Evolutionary conservation across 2,888 invertebrate species (phyloP), one percentile per base, ranked within the genome.

Genomic region (Caenorhabditis doughertyi): DNA sequence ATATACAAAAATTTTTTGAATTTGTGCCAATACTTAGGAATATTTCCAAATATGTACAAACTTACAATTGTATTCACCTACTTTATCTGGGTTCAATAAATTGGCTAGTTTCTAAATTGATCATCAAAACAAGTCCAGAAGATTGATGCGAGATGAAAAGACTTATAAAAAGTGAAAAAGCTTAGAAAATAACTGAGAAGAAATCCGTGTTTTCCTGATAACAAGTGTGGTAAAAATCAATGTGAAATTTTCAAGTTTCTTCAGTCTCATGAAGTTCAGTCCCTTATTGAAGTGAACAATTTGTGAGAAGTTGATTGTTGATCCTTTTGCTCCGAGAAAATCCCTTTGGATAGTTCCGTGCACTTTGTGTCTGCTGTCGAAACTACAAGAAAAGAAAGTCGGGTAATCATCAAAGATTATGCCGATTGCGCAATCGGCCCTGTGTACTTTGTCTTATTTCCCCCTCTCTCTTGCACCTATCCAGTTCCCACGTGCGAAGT

Each of bases 371-470:
- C 13, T 21, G 47, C 47, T 23, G 47, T n/a, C 47, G 32, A 32
- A 64, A 32, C 64, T 64, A 64, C 64, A 64, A 42, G 42, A 23
- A 13, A 29, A 29, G 27, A n/a, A 42, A 11, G 18, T 44, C 56
- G 58, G 58, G 60, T 62, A 32, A 62, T 70, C 79, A 79, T 79
- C 79, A 79, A 79, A 79, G 79, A 79, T 79, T 70, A 77, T 56
- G 64, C 25, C 25, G 25, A 53, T 65, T 65, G 74, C 74, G 65
- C 64, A 65, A 74, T 65, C 65, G 47, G n/a, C 8, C 55, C 35
- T 74, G 74, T 74, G 65, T 74, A 74, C 74, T 49, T 65, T 74
- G 44, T 47, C 44, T 47, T 47, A 42, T 42, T n/a, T 25, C 58
- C 44, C 21, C 49, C 32, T 55, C 44, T 58, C 35, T 25, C 42